Evolutionary conservation across 2,113 vertebrate species (phyloP), one percentile per base, ranked within the genome.

Genomic region (Diadophis punctatus): DNA sequence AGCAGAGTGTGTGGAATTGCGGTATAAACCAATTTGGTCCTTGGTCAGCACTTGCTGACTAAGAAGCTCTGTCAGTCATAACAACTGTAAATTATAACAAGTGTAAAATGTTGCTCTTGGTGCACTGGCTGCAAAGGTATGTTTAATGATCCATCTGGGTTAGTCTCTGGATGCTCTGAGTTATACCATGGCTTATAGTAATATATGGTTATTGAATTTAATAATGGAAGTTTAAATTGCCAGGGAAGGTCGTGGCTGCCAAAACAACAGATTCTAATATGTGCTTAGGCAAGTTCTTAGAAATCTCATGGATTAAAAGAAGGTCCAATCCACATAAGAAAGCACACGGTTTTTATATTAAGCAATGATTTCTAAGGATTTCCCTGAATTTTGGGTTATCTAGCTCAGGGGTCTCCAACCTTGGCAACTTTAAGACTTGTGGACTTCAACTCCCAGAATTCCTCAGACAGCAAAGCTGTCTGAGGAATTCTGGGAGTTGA

Each of bases 121-220:
- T 95, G 89, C 30, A 53, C 16, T 39, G 46, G 85, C 91, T 92
- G 90, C 53, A 94, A 94, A 90, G 0, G 0, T 20, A 34, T 88
- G 93, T 92, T 94, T 95, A 91, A 84, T 84, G 68, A 85, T 85
- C 51, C 90, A 84, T 25, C 74, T 85, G 90, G 23, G 51, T 85
- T 53, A 43, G 68, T 52, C 20, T 43, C 48, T 90, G n/a, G 51
- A 27, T 43, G 39, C n/a, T 51, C 90, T 39, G 74, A 74, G 63
- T 90, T 80, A 68, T 80, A 16, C 63, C 25, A 14, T 39, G 90
- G 22, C 22, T 80, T 53, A 90, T 39, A 39, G n/a, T 80, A 80
- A 80, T 90, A 63, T 22, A 74, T 85, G 87, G 93, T 95, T 94
- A 94, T 95, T 94, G 86, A 95, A 95, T 95, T 96, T 90, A 96